Conservation (phyloP, 2,113 vertebrate species). For the Mirza zaza region DNA sequence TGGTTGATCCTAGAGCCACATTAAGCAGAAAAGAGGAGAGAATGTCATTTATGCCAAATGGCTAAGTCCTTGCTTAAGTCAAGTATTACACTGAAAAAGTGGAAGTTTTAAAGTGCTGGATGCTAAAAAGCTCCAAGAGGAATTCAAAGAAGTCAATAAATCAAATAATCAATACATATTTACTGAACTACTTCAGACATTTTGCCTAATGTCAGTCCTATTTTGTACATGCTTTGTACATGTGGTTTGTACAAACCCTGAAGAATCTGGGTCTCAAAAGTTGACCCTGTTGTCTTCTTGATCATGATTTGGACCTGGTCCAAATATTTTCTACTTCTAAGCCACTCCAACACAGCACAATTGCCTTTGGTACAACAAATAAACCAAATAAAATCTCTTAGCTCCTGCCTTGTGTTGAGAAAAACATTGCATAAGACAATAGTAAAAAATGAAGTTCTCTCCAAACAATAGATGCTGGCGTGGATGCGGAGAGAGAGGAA, state of each 20-base stretch:
- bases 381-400: neutral
- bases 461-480: no score
- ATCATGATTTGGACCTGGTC: neutral
- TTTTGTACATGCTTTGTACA: neutral
- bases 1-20: slow-evolving; percentile 38
- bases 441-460: neutral
- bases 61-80: neutral
- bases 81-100: neutral
- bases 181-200: neutral
- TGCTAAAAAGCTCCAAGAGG: neutral
- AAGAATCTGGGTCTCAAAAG: neutral
- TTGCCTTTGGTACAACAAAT: neutral
- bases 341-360: neutral
- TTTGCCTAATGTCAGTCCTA: neutral
- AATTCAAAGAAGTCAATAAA: neutral
- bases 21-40: slow-evolving; percentile 39
- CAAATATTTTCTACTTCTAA: neutral
- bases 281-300: neutral
- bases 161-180: neutral
- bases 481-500: no score
- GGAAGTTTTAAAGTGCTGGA: neutral
- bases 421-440: neutral
- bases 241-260: neutral
- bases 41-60: slow-evolving; percentile 9
- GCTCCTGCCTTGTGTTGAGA: neutral